Evolutionary conservation across 2,888 invertebrate species (phyloP).

Genomic region (Noctua pronuba): DNA sequence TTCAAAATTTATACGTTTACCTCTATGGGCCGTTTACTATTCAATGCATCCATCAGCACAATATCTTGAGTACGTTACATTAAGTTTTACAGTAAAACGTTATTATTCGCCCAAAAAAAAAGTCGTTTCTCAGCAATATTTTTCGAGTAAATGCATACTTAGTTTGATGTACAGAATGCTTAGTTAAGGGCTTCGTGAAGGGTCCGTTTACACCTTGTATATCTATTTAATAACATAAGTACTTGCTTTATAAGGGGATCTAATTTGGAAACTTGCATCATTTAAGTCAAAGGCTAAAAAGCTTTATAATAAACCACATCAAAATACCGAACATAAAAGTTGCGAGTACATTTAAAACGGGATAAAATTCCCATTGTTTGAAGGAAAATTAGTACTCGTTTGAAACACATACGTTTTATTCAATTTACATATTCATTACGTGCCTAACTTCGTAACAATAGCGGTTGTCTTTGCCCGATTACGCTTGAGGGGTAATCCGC

Average conservation of each 20-base stretch:
- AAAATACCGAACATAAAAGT: constrained; percentile 28
- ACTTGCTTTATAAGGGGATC: background rate
- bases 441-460: constrained; percentile 42
- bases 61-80: no score
- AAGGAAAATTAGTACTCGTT: constrained; percentile 55
- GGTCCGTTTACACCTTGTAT: background rate
- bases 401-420: constrained; percentile 61
- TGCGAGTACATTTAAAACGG: constrained; percentile 24
- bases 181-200: background rate
- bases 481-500: constrained; percentile 49
- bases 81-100: no score
- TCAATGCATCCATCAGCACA: background rate
- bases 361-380: constrained; percentile 41
- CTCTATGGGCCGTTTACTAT: background rate
- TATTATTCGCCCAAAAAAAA: no score
- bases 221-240: background rate
- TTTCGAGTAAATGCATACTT: no score
- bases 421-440: constrained; percentile 65
- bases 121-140: no score
- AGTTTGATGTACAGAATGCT: background rate
- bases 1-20: no score
- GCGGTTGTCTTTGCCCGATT: constrained; percentile 52
- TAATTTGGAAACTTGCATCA: constrained; percentile 25
- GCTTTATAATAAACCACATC: constrained; percentile 2
- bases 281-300: constrained; percentile 13